Conservation (phyloP, 2,888 invertebrate genomes). For the Parnassius smintheus region DNA sequence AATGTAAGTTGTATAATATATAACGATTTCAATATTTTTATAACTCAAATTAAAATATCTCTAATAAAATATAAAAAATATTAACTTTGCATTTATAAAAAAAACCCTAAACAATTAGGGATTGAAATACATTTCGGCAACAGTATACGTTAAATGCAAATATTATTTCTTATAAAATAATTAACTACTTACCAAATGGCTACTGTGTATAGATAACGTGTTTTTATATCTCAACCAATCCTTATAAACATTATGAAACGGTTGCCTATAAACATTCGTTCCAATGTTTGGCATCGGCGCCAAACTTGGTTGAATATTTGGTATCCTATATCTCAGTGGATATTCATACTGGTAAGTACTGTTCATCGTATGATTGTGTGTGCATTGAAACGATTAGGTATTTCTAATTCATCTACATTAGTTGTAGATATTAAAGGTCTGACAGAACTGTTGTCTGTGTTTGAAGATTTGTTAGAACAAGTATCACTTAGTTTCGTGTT, state of each 20-base stretch:
- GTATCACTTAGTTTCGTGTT: slow-evolving; percentile 75
- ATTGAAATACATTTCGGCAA: no score
- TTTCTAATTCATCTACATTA: slow-evolving; percentile 63
- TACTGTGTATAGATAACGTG: slow-evolving; percentile 69
- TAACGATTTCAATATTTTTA: no score
- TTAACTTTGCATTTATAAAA: no score
- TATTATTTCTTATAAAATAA: background rate
- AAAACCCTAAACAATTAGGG: no score
- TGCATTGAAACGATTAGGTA: slow-evolving; percentile 54
- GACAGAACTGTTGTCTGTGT: slow-evolving; percentile 70
- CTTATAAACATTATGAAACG: slow-evolving; percentile 74
- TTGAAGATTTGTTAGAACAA: slow-evolving; percentile 71
- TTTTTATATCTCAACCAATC: slow-evolving; percentile 81
- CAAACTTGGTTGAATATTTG: slow-evolving; percentile 47
- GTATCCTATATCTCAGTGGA: slow-evolving; percentile 59
- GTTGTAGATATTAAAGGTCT: slow-evolving; percentile 66
- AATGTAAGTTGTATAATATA: no score
- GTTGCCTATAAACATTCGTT: slow-evolving; percentile 59
- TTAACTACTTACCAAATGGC: slow-evolving; percentile 62
- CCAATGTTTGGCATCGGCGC: slow-evolving; percentile 50
- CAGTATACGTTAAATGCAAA: background rate
- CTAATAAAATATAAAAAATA: no score
- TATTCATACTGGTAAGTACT: slow-evolving; percentile 66
- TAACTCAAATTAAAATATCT: no score
- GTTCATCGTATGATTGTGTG: slow-evolving; percentile 63